Percentiles rank a stretch among this genome's conserved stretches.
Conservation (phyloP, 1,140 invertebrate genomes). For the Oncopodura yosiiana region DNA sequence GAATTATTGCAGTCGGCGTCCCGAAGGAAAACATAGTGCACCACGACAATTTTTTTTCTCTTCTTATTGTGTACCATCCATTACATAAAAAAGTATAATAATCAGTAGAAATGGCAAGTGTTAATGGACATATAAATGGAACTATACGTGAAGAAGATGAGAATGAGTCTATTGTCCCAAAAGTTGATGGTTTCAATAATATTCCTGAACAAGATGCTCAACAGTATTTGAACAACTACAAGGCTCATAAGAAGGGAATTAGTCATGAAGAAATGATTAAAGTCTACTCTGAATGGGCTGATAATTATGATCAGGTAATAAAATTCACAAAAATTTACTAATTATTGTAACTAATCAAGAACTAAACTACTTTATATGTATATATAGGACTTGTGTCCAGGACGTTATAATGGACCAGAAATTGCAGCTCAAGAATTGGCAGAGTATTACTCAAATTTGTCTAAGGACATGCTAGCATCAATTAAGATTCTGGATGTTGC, state of each 20-base stretch:
- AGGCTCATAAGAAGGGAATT: constrained; percentile 33
- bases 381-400: constrained; percentile 34
- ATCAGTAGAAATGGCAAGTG: too few species aligned
- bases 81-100: too few species aligned
- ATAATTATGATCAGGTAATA: constrained; percentile 34
- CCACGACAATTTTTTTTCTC: too few species aligned
- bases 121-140: too few species aligned
- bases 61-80: too few species aligned
- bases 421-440: constrained; percentile 34
- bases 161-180: too few species aligned
- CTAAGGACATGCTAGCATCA: constrained; percentile 11
- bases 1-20: too few species aligned
- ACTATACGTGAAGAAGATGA: too few species aligned
- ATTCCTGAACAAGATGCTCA: constrained; percentile 16
- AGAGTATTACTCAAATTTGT: constrained; percentile 20
- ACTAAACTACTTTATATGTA: not conserved
- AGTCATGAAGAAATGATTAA: constrained; percentile 32
- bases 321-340: not conserved
- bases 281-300: constrained; percentile 33
- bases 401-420: constrained; percentile 36
- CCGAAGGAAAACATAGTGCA: too few species aligned
- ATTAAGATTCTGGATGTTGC: constrained; percentile 39
- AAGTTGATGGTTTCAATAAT: constrained; percentile 23
- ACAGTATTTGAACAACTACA: constrained; percentile 31
- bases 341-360: constrained; percentile 2